Evolutionary conservation across 2,113 vertebrate species (phyloP), one percentile per base, ranked within the genome.

Genomic region (Bos indicus): DNA sequence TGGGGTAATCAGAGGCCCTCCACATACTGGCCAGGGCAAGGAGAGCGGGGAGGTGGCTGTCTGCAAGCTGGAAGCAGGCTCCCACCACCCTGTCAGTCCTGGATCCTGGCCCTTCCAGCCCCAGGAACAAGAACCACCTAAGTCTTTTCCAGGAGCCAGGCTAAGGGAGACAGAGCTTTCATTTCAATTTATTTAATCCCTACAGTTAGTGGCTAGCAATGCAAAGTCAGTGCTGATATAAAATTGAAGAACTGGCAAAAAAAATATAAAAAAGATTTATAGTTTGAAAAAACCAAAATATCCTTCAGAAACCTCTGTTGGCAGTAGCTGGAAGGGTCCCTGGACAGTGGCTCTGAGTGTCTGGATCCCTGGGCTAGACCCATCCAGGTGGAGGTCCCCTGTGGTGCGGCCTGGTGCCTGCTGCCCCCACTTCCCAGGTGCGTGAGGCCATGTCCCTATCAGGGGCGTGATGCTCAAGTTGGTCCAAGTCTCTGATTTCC

Each of bases 261-360:
- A 57, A 57, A 2, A 77, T 9, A 15, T 15, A 9, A 77, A 23
- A 77, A 43, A 71, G 64, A 26, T 40, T 56, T 21, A 33, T 30
- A 89, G 64, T 43, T 43, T 56, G 87, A 71, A 40, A 40, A 89
- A 56, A 43, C 30, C 23, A 74, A 56, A 43, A 56, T 6, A 43
- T 43, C 64, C 59, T 40, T 40, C 64, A 40, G 25, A 64, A 28
- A 26, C 15, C 16, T 54, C n/a, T 2, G 11, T 14, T 26, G 40
- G 23, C 52, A 19, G 16, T 30, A 74, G 64, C 64, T 17, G 1
- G 64, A 74, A 5, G 16, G 8, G 4, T 71, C 67, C 51, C 64
- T 52, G 2, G 1, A 0, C 0, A 5, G 84, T 21, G 12, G 46
- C 43, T 23, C 43, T 7, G 1, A 14, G 57, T 1, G 0, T 62